Evolutionary conservation across 2,888 invertebrate species (phyloP), one percentile per base, ranked within the genome.

Genomic region (Drosophila basisetae): DNA sequence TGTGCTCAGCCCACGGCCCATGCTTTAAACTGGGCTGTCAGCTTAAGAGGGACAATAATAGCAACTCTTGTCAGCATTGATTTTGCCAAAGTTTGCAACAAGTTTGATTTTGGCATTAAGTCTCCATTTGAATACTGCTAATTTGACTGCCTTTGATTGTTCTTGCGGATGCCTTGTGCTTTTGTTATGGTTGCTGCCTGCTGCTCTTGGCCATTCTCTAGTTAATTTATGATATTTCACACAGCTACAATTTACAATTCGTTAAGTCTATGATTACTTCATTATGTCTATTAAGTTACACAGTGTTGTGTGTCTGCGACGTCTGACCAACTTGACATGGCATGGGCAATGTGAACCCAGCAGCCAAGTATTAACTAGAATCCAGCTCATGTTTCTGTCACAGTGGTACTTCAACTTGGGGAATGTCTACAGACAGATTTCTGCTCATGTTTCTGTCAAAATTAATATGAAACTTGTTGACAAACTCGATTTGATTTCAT

Each of bases 141-240:
- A 82, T 78, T 78, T 73, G 63, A 37, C 52, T 28, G 22, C 18
- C 43, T 69, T 75, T 80, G 69, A 70, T 76, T 70, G 70, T 64
- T 58, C 30, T 64, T 80, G 47, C 35, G 64, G 49, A 37, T 69
- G 68, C 56, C 43, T 49, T 65, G 35, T 43, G 66, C 3, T 18
- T 35, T 31, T 39, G 35, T 18, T 39, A 11, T 41, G 11, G 11
- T 35, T 37, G 66, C 3, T 37, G 66, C 3, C 33, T n/a, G n/a
- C 37, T 49, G 28, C 30, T 37, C 10, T 13, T 39, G 37, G 52
- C 59, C 13, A 56, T 28, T 30, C 25, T 30, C 37, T 50, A 55
- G 41, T 31, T 73, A 49, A 65, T 60, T 79, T 78, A 77, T 67
- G 49, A 61, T 50, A 41, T 41, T 67, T 54, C 10, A 58, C 50